Base-by-base conservation (phyloP, 2,888 invertebrate genomes). In the Subacronicta megacephala region DNA sequence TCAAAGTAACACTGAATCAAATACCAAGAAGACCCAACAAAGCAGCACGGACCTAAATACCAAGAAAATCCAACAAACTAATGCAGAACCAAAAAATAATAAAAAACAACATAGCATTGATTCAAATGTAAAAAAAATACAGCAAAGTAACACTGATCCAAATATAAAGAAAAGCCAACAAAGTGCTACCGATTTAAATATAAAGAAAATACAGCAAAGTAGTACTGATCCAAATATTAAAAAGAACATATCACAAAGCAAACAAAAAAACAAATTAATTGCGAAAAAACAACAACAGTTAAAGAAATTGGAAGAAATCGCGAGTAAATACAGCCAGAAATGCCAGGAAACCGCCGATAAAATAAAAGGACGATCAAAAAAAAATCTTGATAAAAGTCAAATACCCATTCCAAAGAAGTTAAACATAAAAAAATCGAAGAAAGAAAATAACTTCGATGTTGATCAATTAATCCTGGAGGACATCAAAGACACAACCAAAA, bases 261-360 rank as follows among this genome's bases (percentile, higher is more conserved):
- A 88, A 77, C 76, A 57, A 35, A 87, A 80, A 76, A 83, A 72
- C 51, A 87, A 75, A 75, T 36, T 88, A 23, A 83, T 76, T 62
- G 54, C 75, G 12, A 90, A 84, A 80, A 92, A 89, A 77, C 83
- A 88, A 72, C 84, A 89, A 50, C 89, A 91, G 62, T 59, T 94
- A 35, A 90, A 90, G 66, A 93, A 90, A 67, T 78, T 93, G n/a
- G 90, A 93, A 77, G 85, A 89, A 58, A 84, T 90, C 26, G 87
- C 89, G 26, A 84, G 72, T 50, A 92, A 92, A 77, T 91, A 89
- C 68, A 90, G 77, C 52, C 85, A 90, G 70, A 82, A 79, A 72
- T 80, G 77, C 51, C 69, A 82, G 66, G 82, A 84, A 63, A 66
- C 55, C 33, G 63, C 62, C 36, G 75, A 77, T 23, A 75, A 79